Evolutionary conservation across 35 echinoderm and acorn worm species (phyloP).

Genomic region (Acanthaster planci): DNA sequence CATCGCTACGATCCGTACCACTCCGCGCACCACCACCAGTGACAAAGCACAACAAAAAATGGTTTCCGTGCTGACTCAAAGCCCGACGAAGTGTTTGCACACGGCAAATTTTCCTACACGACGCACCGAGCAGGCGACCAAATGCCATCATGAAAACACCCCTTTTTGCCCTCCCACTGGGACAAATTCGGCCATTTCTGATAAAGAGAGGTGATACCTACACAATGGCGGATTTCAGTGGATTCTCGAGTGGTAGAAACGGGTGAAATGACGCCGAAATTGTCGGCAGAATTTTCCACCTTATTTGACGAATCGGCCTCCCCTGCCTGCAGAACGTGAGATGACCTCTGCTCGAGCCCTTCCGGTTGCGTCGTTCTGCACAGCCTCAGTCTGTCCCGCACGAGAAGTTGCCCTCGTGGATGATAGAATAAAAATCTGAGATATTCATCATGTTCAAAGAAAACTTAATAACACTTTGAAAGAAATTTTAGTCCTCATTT

Average conservation of each 20-base stretch:
- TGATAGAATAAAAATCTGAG: no score
- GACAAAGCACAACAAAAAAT: background rate
- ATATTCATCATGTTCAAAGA: no score
- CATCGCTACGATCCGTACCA: no score
- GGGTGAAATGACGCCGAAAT: background rate
- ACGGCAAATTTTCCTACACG: background rate
- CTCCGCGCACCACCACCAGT: no score
- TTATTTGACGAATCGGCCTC: background rate
- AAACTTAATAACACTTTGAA: no score
- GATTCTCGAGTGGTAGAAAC: background rate
- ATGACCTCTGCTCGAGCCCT: conserved; percentile 17
- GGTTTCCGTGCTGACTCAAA: background rate
- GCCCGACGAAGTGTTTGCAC: background rate
- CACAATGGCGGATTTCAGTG: conserved; percentile 14
- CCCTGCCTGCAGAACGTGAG: background rate
- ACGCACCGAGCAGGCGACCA: background rate
- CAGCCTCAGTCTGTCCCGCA: no score
- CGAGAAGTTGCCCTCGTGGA: no score
- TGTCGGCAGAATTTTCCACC: background rate
- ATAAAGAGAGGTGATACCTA: background rate
- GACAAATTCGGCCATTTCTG: background rate
- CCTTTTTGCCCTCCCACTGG: background rate
- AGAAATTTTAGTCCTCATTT: no score
- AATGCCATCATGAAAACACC: background rate
- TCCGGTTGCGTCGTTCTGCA: background rate